Evolutionary conservation across 1,140 invertebrate genomes (phyloP).

Genomic region (Drosophila yakuba): DNA sequence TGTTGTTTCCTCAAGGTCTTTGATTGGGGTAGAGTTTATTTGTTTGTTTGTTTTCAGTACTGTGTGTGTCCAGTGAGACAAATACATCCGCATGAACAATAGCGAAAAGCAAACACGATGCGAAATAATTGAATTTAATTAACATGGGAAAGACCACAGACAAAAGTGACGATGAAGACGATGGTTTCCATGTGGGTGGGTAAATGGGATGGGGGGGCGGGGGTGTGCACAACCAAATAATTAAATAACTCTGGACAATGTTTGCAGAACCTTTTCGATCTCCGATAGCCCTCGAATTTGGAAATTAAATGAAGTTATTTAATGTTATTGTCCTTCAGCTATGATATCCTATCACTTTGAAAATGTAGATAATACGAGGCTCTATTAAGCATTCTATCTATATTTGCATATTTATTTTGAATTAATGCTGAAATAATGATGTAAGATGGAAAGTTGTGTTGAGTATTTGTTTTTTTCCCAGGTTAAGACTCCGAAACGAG

Average conservation of each 20-base stretch:
- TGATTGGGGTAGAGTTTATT: constrained; percentile 1
- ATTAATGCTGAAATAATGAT: too few relatives aligned
- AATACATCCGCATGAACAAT: constrained; percentile 17
- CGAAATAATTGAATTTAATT: constrained; percentile 71
- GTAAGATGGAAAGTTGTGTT: too few relatives aligned
- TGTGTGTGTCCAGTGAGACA: constrained; percentile 5
- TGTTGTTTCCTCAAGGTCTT: constrained; percentile 14
- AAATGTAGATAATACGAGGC: too few relatives aligned
- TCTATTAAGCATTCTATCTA: neutral
- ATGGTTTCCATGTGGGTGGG: constrained; percentile 43
- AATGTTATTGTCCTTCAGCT: neutral
- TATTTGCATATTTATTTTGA: too few relatives aligned
- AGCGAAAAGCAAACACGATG: constrained; percentile 42
- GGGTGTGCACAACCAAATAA: constrained; percentile 5
- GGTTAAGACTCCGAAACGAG: too few relatives aligned
- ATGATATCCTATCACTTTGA: neutral
- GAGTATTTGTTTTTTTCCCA: too few relatives aligned
- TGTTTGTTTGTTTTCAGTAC: neutral
- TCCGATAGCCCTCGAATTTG: constrained; percentile 6
- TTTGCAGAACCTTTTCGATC: constrained; percentile 22
- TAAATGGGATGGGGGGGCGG: neutral
- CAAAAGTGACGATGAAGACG: constrained; percentile 17
- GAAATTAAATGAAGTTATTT: constrained; percentile 11
- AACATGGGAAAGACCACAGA: constrained; percentile 58
- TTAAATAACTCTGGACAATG: constrained; percentile 19